These are phyloP conservation scores for Dioctria rufipes DNA, from an alignment of 2,888 invertebrate species.

Conservation along the genomic window DNA sequence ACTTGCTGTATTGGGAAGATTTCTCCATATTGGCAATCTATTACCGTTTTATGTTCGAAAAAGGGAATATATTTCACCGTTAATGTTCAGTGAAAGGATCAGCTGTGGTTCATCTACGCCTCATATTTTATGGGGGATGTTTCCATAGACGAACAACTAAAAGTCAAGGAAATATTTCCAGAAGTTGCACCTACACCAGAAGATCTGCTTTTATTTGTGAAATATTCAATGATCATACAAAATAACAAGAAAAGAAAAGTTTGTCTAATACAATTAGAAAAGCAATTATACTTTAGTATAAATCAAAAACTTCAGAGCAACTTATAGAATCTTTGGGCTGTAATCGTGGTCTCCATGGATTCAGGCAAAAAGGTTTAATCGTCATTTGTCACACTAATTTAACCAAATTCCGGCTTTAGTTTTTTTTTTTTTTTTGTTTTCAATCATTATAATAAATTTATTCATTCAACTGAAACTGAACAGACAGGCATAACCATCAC, in stretches of 20 bases:
- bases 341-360: too few relatives aligned
- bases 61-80: too few relatives aligned
- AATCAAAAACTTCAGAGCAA: constrained; percentile 60
- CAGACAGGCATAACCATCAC: not conserved
- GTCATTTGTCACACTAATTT: constrained; percentile 64
- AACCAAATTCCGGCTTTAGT: constrained; percentile 48
- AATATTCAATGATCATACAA: constrained; percentile 64
- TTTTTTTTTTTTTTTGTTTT: too few relatives aligned
- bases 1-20: not conserved
- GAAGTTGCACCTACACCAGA: constrained; percentile 62
- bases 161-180: constrained; percentile 60
- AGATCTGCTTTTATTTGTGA: constrained; percentile 66
- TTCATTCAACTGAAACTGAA: constrained; percentile 10
- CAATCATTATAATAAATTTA: constrained; percentile 61
- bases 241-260: constrained; percentile 60
- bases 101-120: too few relatives aligned
- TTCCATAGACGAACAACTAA: too few relatives aligned
- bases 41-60: not conserved
- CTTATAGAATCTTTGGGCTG: too few relatives aligned
- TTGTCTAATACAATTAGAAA: constrained; percentile 66
- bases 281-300: constrained; percentile 66
- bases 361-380: constrained; percentile 64
- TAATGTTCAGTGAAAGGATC: too few relatives aligned
- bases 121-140: too few relatives aligned
- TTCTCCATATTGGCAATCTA: constrained; percentile 34